A percentile compares a stretch with the other conserved stretches of the same genome.
Evolutionary conservation across 2,888 invertebrate species (phyloP).

Genomic region (Eulithis prunata): DNA sequence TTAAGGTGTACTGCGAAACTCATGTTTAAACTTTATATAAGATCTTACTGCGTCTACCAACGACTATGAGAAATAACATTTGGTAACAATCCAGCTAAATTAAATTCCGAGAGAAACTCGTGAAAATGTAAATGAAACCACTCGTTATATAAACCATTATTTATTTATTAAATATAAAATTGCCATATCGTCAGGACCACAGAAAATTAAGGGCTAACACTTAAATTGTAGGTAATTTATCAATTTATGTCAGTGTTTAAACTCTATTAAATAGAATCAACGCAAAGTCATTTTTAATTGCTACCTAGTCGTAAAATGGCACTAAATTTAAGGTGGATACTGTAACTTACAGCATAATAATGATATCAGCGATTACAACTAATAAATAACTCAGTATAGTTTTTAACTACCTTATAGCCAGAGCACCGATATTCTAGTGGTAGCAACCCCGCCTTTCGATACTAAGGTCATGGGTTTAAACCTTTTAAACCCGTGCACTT

Average conservation of each 20-base stretch:
- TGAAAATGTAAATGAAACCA: slow-evolving; percentile 41
- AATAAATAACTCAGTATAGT: slow-evolving; percentile 7
- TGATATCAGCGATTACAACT: slow-evolving; percentile 25
- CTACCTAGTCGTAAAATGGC: slow-evolving; percentile 57
- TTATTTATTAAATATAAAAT: slow-evolving; percentile 80
- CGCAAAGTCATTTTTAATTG: slow-evolving; percentile 69
- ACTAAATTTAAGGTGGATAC: slow-evolving; percentile 47
- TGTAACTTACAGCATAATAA: slow-evolving; percentile 37
- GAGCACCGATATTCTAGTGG: no score
- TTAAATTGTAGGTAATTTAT: slow-evolving; percentile 58
- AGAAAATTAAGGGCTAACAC: slow-evolving; percentile 66
- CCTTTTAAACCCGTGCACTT: no score
- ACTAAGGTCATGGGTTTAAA: no score
- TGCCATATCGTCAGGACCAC: slow-evolving; percentile 72
- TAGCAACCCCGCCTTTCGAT: no score
- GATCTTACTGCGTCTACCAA: slow-evolving; percentile 28
- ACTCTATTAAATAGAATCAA: slow-evolving; percentile 80
- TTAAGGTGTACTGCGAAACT: slow-evolving; percentile 32
- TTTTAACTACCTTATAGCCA: background rate
- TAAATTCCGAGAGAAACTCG: slow-evolving; percentile 19
- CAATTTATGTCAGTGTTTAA: slow-evolving; percentile 61
- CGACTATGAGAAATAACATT: slow-evolving; percentile 27
- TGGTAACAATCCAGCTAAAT: slow-evolving; percentile 24
- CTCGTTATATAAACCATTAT: slow-evolving; percentile 64
- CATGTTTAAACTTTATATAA: slow-evolving; percentile 31